These are phyloP conservation scores for Papilio dardanus DNA, from an alignment of 1,140 invertebrate genomes.

Conservation along the genomic window DNA sequence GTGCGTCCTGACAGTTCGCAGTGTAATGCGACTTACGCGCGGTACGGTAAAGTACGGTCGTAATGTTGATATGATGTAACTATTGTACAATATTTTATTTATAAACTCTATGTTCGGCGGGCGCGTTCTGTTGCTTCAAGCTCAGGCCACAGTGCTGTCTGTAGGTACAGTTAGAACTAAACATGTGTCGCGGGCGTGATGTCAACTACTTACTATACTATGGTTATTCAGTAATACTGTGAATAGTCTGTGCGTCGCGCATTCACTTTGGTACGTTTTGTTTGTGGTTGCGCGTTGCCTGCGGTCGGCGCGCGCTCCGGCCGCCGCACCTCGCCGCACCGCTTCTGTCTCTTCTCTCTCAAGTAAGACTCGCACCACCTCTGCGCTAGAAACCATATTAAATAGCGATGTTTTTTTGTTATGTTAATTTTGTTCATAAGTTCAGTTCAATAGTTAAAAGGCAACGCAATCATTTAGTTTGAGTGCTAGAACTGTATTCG, in stretches of 20 bases:
- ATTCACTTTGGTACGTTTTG: conserved; percentile 40
- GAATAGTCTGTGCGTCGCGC: neutral
- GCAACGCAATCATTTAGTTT: neutral
- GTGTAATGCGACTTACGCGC: too few relatives aligned
- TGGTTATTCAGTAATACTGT: neutral
- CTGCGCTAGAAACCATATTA: neutral
- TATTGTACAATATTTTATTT: too few relatives aligned
- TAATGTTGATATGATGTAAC: too few relatives aligned
- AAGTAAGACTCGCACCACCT: conserved; percentile 50
- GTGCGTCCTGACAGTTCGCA: too few relatives aligned
- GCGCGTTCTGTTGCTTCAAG: too few relatives aligned
- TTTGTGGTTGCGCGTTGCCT: conserved; percentile 34
- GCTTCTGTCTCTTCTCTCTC: conserved; percentile 51
- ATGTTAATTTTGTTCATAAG: neutral
- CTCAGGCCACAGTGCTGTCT: too few relatives aligned
- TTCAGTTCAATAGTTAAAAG: conserved; percentile 7
- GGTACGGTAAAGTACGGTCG: too few relatives aligned
- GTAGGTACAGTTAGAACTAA: too few relatives aligned
- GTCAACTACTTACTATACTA: neutral
- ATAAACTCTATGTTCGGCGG: too few relatives aligned
- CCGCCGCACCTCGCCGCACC: conserved; percentile 52
- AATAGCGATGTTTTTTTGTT: conserved; percentile 1
- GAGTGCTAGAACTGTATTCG: neutral
- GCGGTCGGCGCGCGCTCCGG: conserved; percentile 20
- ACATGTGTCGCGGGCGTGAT: too few relatives aligned